Evolutionary conservation across 2,113 vertebrate species (phyloP).

Genomic region (Mesoclemmys tuberculata): DNA sequence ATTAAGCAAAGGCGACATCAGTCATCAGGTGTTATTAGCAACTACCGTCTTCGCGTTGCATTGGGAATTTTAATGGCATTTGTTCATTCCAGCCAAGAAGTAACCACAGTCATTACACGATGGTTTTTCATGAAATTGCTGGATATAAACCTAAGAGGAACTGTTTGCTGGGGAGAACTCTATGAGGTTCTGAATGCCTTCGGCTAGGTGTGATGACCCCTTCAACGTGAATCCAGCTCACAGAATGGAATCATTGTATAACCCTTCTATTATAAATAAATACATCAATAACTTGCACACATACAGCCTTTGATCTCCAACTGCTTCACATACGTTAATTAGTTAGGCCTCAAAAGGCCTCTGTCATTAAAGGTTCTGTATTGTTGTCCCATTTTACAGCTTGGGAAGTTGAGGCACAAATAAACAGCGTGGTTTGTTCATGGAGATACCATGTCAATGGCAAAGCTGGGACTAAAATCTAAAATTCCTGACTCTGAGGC

Average conservation of each 20-base stretch:
- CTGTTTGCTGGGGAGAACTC: not conserved
- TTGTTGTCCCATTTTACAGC: not conserved
- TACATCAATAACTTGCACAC: not conserved
- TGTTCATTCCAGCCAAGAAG: accelerated
- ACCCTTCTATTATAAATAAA: not conserved
- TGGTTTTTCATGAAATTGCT: not conserved
- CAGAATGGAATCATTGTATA: not conserved
- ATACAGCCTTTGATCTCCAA: not conserved
- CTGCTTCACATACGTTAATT: not conserved
- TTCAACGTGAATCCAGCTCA: accelerated
- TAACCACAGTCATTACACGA: accelerated
- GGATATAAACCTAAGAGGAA: not conserved
- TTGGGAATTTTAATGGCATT: not conserved
- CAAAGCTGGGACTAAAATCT: not conserved
- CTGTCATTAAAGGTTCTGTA: not conserved
- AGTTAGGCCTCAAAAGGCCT: not conserved
- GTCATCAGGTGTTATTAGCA: not conserved
- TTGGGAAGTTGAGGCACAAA: not conserved
- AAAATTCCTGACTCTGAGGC: not conserved
- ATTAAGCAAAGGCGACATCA: not conserved
- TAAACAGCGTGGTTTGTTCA: not conserved
- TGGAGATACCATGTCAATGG: not conserved
- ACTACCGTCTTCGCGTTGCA: not conserved
- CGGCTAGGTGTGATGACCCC: not conserved
- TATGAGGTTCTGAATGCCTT: not conserved